Evolutionary conservation across 2,797 vertebrate genomes (phyloP), one percentile per base, ranked within the genome.

Genomic region (Craterocephalus amniculus): DNA sequence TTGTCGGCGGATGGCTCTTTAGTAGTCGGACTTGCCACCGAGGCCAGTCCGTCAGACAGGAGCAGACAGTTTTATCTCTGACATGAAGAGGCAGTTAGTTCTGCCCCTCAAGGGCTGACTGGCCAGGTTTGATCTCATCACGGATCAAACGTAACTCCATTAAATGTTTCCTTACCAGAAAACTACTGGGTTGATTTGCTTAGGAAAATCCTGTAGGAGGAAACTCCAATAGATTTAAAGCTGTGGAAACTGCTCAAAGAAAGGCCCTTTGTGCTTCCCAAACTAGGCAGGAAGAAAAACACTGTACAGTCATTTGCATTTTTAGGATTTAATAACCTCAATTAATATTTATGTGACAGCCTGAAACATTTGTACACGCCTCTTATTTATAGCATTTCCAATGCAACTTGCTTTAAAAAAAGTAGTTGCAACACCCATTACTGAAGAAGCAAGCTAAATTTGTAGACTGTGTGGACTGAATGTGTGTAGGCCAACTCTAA

Each of bases 51-150:
- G 71, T 78, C 68, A 74, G 77, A 84, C 83, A 65, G 82, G 58
- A 80, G 78, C 85, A 87, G 82, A 87, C 83, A 78, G 74, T 59
- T 89, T 86, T 72, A 83, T 87, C 82, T 87, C 71, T 88, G 83
- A 86, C 84, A 73, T 72, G 67, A 87, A 78, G 79, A 86, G 73
- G 73, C 81, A 89, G 87, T 79, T 76, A 78, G 55, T 72, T 67
- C 74, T 73, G 77, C 48, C 87, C 81, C 85, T 67, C 63, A 10
- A 82, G 86, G 84, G 48, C 61, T 2, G 7, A 65, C 45, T 32
- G 70, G 82, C 78, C 84, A 79, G 75, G 79, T 86, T 86, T 83
- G 84, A 87, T 88, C 78, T 85, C 75, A 88, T 87, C 87, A 85
- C 31, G 35, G 83, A 85, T 88, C 82, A 82, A 74, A 83, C 75